Conservation (phyloP, 1,140 invertebrate genomes). For the Solenopsis fugax region DNA sequence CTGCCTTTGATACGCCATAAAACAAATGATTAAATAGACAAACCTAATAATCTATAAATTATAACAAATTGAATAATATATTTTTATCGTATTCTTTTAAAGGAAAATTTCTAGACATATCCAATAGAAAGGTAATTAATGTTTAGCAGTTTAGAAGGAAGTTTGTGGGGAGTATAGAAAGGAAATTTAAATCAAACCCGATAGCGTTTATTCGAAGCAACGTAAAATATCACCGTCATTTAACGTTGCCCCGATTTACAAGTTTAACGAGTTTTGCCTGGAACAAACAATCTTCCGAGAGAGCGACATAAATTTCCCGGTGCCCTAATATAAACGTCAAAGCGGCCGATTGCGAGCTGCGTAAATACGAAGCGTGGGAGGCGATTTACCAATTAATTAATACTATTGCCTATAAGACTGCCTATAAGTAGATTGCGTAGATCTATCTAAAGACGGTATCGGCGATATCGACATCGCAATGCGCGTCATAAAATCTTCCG, state of each 20-base stretch:
- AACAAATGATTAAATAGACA: background rate
- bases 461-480: constrained; percentile 36
- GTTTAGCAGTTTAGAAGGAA: background rate
- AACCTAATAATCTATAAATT: background rate
- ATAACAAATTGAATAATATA: background rate
- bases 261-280: constrained; percentile 46
- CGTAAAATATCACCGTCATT: constrained; percentile 40
- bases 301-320: constrained; percentile 42
- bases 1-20: background rate
- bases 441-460: background rate
- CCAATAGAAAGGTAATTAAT: background rate
- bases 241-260: constrained; percentile 49
- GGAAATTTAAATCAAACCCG: constrained; percentile 32
- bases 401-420: constrained; percentile 16
- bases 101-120: background rate
- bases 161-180: background rate
- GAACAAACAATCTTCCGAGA: constrained; percentile 50
- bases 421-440: constrained; percentile 10
- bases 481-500: constrained; percentile 52
- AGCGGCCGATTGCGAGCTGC: constrained; percentile 18
- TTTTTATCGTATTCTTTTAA: background rate
- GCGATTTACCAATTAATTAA: constrained; percentile 32
- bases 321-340: constrained; percentile 53
- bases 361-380: background rate
- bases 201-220: constrained; percentile 43